Conservation (phyloP, 2,888 invertebrate genomes). For the Thymelicus sylvestris region DNA sequence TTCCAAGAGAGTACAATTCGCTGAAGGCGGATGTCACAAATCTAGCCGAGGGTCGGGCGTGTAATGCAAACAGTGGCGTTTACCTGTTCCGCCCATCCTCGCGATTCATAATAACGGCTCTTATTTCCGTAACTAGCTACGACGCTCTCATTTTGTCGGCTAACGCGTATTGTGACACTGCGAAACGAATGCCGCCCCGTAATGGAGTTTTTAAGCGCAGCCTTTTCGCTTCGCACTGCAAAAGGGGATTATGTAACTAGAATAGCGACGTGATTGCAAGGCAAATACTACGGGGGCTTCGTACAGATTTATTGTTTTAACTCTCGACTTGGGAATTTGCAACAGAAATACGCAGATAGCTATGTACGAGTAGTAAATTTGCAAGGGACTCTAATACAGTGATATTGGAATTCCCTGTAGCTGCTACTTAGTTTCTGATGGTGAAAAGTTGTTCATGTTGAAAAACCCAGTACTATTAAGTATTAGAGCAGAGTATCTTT, state of each 20-base stretch:
- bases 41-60: constrained; percentile 71
- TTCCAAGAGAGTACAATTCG: background rate
- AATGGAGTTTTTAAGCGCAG: constrained; percentile 76
- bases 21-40: constrained; percentile 73
- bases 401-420: constrained; percentile 12
- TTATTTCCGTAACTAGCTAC: constrained; percentile 80
- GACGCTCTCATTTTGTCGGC: constrained; percentile 77
- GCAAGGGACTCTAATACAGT: constrained; percentile 29
- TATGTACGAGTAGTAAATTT: constrained; percentile 27
- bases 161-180: constrained; percentile 77
- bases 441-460: background rate
- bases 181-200: constrained; percentile 72
- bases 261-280: constrained; percentile 67
- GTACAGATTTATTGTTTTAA: constrained; percentile 63
- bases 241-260: constrained; percentile 71
- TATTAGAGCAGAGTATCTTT: too few species aligned
- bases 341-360: constrained; percentile 48
- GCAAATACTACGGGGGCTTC: constrained; percentile 59
- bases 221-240: constrained; percentile 65
- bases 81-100: constrained; percentile 62
- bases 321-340: constrained; percentile 54
- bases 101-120: constrained; percentile 76
- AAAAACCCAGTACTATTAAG: background rate
- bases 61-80: constrained; percentile 75
- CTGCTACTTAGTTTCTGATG: background rate